phyloP scores from a whole-genome alignment of 2,888 invertebrate genomes.

The Meliscaeva auricollis region DNA sequence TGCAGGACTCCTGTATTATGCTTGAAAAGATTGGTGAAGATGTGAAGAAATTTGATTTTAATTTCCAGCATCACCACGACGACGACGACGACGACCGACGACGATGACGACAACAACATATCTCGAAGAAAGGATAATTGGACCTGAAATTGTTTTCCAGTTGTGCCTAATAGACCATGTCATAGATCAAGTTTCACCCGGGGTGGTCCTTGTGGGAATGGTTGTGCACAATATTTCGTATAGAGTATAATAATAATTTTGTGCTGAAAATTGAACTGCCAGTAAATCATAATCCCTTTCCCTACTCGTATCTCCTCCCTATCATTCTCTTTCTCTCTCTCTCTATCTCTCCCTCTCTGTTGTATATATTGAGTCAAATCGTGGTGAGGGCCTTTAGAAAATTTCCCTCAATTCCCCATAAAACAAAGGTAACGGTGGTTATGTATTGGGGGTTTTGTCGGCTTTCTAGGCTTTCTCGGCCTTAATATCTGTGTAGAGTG shows the following conservation, averaged over 20 bases:
- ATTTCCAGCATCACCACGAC: constrained; percentile 52
- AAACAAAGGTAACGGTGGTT: constrained; percentile 47
- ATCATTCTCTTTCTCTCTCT: not conserved
- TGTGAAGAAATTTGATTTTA: constrained; percentile 64
- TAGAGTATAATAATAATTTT: constrained; percentile 59
- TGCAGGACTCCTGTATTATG: constrained; percentile 14
- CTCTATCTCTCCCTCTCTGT: too few species aligned
- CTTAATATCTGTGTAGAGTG: not conserved
- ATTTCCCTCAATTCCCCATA: constrained; percentile 58
- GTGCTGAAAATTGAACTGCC: constrained; percentile 74
- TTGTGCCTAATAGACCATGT: constrained; percentile 71
- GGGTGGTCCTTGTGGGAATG: constrained; percentile 35
- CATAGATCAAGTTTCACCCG: constrained; percentile 72
- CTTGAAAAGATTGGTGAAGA: constrained; percentile 16
- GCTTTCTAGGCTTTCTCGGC: constrained; percentile 5
- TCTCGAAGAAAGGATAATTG: constrained; percentile 69
- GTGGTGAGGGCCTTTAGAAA: constrained; percentile 50
- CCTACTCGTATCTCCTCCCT: constrained; percentile 10
- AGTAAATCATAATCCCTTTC: constrained; percentile 72
- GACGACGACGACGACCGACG: constrained; percentile 2
- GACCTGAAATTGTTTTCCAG: constrained; percentile 74
- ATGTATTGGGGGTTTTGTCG: constrained; percentile 4
- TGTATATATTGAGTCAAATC: not conserved
- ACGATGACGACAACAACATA: constrained; percentile 27
- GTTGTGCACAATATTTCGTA: constrained; percentile 31